Percentiles rank a stretch among this genome's conserved stretches.
Evolutionary conservation across 1,140 invertebrate genomes (phyloP).

Genomic region (Pogonomyrmex barbatus): DNA sequence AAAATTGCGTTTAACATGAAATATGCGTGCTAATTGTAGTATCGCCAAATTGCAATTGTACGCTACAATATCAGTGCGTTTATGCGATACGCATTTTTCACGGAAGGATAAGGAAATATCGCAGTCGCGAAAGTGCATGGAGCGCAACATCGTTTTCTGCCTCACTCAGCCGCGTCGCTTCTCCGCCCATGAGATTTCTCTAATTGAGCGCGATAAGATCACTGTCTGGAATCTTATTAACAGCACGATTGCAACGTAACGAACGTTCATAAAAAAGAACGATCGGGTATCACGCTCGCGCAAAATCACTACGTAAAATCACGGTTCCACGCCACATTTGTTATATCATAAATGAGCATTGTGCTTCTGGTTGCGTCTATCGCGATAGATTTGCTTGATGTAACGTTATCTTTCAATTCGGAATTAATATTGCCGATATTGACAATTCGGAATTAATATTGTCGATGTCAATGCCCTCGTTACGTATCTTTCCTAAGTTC

Average conservation of each 20-base stretch:
- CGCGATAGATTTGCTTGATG: background rate
- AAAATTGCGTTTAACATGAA: background rate
- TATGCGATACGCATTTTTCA: conserved; percentile 2
- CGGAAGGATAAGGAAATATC: background rate
- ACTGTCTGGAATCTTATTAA: conserved; percentile 35
- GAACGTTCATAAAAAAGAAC: conserved; percentile 40
- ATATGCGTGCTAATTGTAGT: background rate
- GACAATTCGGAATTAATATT: conserved; percentile 22
- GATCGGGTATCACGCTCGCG: background rate
- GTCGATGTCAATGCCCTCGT: background rate
- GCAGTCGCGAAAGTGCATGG: conserved; percentile 20
- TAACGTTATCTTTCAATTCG: background rate
- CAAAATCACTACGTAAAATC: conserved; percentile 23
- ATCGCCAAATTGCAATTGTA: background rate
- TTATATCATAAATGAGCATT: conserved; percentile 16
- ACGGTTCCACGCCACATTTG: conserved; percentile 36
- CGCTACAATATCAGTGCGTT: background rate
- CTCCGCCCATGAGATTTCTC: conserved; percentile 42
- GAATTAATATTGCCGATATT: conserved; percentile 8
- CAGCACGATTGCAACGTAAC: conserved; percentile 41
- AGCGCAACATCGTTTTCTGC: conserved; percentile 36
- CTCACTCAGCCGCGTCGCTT: conserved; percentile 30
- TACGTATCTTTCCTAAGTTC: background rate
- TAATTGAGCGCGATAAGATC: conserved; percentile 63
- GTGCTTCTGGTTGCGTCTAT: background rate